Evolutionary conservation across 1,140 invertebrate species (phyloP), one percentile per base, ranked within the genome.

Genomic region (Nephila pilipes): DNA sequence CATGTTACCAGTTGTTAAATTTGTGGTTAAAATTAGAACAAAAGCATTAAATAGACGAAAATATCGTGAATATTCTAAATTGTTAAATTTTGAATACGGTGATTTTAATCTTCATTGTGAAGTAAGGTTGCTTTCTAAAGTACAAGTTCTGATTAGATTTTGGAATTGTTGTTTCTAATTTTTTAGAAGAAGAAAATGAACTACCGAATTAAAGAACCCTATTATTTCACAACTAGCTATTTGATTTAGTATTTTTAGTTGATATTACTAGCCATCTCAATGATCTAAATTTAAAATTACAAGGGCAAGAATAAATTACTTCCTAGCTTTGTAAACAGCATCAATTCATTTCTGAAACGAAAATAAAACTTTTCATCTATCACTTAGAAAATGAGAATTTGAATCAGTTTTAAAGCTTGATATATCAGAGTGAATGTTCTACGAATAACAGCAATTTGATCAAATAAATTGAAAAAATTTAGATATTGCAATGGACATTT

Each of bases 221-320:
- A 60, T 60, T 60, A 55, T 22, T 55, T 22, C n/a, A 85, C 1
- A 57, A 85, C 18, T 22, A 10, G 36, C 18, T 85, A 25, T 18
- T 85, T 46, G 46, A 85, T 85, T 85, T 18, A 22, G 81, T 38
- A 16, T 85, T 85, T 85, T 85, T 85, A 85, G 81, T 85, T 85
- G 81, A 85, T 85, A 55, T 85, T 85, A 54, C 46, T 46, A 85
- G 14, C 58, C 2, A 46, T 60, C 58, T 60, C 58, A 60, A 22
- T 60, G 29, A 60, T 63, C 25, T 87, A 87, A 87, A 32, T 87
- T 87, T n/a, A n/a, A n/a, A n/a, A n/a, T n/a, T 46, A 60, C 57
- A 87, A 87, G 29, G 85, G 54, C 46, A 87, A 87, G 54, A 60
- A 87, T 54, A 87, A 58, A 83, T 83, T 83, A 54, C n/a, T 87